Conservation (phyloP, 1,140 invertebrate species). For the Zeugodacus cucurbitae region DNA sequence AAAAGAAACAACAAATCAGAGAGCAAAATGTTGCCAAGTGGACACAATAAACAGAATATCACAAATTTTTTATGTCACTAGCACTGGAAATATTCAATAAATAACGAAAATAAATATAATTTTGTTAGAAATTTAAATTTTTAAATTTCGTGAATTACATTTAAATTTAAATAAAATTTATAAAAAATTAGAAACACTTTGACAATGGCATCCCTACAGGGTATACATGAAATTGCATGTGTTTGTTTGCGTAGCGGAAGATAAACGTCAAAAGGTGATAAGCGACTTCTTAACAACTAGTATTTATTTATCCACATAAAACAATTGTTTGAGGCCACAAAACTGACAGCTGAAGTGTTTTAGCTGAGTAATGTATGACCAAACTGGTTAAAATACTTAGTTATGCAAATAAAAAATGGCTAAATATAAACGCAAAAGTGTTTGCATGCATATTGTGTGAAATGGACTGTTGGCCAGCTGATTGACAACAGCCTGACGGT, state of each 20-base stretch:
- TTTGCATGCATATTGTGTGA: background rate
- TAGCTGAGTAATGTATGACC: background rate
- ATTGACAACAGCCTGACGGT: background rate
- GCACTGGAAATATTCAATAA: too few species aligned
- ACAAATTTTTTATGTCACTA: too few species aligned
- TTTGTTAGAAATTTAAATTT: background rate
- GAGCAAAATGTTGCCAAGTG: background rate
- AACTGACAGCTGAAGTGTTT: slow-evolving; percentile 5
- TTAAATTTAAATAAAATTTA: background rate
- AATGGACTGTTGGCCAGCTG: background rate
- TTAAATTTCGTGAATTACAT: background rate
- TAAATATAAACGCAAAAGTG: background rate
- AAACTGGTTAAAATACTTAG: background rate
- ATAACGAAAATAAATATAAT: background rate
- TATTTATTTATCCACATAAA: background rate
- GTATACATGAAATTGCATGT: background rate
- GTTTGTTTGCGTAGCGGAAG: background rate
- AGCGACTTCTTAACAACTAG: background rate
- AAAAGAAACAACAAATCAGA: background rate
- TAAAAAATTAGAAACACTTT: background rate
- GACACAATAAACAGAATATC: background rate
- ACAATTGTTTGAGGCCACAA: background rate
- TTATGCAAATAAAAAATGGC: background rate
- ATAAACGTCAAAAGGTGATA: background rate
- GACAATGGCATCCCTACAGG: background rate